Percentiles rank a stretch among this genome's conserved stretches.
phyloP scores from a whole-genome alignment of 2,888 invertebrate species.

The Exocentrus adspersus region DNA sequence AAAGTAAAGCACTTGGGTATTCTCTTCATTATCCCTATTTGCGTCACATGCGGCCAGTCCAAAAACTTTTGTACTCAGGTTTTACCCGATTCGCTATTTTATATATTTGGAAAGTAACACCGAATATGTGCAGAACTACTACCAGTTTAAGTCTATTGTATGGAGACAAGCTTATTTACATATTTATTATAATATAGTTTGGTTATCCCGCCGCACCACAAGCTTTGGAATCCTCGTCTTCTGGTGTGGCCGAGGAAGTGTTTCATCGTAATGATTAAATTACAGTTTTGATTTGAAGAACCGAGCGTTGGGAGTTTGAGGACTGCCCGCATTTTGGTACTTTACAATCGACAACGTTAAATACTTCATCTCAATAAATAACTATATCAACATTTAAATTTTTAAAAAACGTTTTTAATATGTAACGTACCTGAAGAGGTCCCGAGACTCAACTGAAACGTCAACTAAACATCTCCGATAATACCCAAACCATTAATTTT shows the following conservation, averaged over 20 bases:
- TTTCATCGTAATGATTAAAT: conserved; percentile 42
- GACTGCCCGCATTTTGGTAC: conserved; percentile 59
- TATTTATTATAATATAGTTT: conserved; percentile 37
- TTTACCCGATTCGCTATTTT: conserved; percentile 59
- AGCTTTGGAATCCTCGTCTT: too few relatives aligned
- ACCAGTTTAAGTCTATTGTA: conserved; percentile 59
- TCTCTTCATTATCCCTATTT: conserved; percentile 61
- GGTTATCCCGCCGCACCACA: not conserved
- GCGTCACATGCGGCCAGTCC: conserved; percentile 58
- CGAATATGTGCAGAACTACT: conserved; percentile 57
- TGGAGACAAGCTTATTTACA: conserved; percentile 61
- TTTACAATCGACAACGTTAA: conserved; percentile 62
- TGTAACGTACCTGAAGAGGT: conserved; percentile 59
- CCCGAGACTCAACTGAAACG: conserved; percentile 56
- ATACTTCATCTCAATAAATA: conserved; percentile 58
- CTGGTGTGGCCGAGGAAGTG: conserved; percentile 2
- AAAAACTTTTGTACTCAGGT: conserved; percentile 61
- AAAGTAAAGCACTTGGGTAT: conserved; percentile 63
- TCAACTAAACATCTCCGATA: conserved; percentile 50
- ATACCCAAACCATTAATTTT: conserved; percentile 63
- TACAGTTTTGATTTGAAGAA: conserved; percentile 58
- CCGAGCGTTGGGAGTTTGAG: conserved; percentile 58
- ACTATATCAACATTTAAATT: conserved; percentile 57
- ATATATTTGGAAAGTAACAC: conserved; percentile 58
- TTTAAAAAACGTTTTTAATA: conserved; percentile 53